phyloP scores from a whole-genome alignment of 2,888 invertebrate genomes.

The Sesia bembeciformis region DNA sequence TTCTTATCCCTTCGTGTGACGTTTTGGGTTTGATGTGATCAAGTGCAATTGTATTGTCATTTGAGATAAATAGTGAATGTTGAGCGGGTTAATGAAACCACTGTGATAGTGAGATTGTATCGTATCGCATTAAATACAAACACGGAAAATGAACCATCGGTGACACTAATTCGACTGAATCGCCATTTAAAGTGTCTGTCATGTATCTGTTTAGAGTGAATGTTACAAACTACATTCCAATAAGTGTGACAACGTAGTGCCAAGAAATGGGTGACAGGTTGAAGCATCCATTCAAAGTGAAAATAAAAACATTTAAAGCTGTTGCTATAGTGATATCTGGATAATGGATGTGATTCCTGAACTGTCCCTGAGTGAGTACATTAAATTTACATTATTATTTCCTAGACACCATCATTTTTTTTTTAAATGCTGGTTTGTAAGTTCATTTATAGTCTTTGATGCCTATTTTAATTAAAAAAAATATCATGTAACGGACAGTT shows the following conservation, averaged over 20 bases:
- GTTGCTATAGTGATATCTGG: conserved; percentile 20
- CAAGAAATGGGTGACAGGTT: conserved; percentile 66
- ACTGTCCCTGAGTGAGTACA: conserved; percentile 56
- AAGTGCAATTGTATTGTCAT: conserved; percentile 5
- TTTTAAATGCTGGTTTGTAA: too few species aligned
- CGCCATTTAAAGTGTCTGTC: neutral
- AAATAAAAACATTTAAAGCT: conserved; percentile 38
- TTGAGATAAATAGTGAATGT: conserved; percentile 13
- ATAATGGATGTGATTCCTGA: conserved; percentile 63
- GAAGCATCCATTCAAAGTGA: conserved; percentile 62
- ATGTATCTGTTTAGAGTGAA: neutral
- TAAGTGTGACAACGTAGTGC: conserved; percentile 23
- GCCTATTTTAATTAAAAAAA: neutral
- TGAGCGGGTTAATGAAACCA: conserved; percentile 23
- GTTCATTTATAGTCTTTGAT: too few species aligned
- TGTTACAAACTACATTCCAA: conserved; percentile 4
- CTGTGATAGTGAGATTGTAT: conserved; percentile 22
- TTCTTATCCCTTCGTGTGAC: neutral
- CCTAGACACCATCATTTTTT: too few species aligned
- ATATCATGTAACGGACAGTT: neutral
- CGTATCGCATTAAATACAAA: conserved; percentile 32
- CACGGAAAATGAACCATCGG: conserved; percentile 40
- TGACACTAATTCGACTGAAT: conserved; percentile 20
- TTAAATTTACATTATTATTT: neutral
- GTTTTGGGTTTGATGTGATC: neutral